Conservation (phyloP, 1,140 invertebrate genomes). For the Ooceraea biroi region DNA sequence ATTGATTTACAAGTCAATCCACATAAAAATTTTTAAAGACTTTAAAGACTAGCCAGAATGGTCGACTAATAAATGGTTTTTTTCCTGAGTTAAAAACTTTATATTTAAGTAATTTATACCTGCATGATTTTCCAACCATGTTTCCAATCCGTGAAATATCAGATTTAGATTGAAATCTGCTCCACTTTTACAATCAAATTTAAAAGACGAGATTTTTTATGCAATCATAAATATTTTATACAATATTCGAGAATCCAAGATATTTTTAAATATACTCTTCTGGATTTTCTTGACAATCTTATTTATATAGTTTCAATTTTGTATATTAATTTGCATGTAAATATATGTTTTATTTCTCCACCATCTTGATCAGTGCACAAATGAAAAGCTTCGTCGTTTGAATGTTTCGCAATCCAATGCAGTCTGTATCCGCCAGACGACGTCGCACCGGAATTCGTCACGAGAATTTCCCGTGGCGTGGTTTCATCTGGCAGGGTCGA, state of each 20-base stretch:
- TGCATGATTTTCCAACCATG: no score
- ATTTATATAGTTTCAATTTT: not conserved
- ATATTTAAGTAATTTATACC: no score
- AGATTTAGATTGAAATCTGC: not conserved
- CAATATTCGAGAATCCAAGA: no score
- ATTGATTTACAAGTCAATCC: not conserved
- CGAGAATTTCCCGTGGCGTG: conserved; percentile 34
- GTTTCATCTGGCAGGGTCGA: conserved; percentile 47
- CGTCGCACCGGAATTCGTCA: conserved; percentile 54
- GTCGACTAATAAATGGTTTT: no score
- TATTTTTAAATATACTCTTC: no score
- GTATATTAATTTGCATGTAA: conserved; percentile 8
- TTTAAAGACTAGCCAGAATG: no score
- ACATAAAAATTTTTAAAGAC: not conserved
- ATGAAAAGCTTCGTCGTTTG: conserved; percentile 43
- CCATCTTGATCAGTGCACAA: conserved; percentile 11
- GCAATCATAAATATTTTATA: no score
- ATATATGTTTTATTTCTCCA: conserved; percentile 6
- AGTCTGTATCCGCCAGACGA: conserved; percentile 46
- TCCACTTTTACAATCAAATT: not conserved
- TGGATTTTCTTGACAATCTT: not conserved
- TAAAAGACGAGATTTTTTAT: no score
- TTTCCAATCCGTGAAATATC: no score
- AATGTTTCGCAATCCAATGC: conserved; percentile 51
- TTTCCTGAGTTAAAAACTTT: no score